Conservation (phyloP, 2,113 vertebrate genomes). For the Danio rerio region DNA sequence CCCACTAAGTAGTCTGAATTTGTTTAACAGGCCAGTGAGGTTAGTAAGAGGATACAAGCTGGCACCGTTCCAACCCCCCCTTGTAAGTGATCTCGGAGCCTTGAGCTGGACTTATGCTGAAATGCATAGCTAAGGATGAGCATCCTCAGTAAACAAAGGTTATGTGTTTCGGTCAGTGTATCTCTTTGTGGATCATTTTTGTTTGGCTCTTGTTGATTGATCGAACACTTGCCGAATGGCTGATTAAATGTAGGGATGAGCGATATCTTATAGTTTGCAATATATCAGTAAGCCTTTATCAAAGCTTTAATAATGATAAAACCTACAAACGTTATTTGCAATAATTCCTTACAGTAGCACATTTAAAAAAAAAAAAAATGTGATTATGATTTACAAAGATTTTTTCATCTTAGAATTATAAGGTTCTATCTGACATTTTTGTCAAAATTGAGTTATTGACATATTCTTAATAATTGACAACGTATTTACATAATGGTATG, state of each 20-base stretch:
- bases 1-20: slow-evolving; percentile 21
- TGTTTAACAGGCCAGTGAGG: slow-evolving; percentile 19
- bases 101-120: background rate
- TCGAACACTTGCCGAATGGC: background rate
- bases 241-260: background rate
- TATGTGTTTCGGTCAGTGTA: background rate
- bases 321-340: too few species aligned
- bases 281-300: too few species aligned
- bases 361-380: too few species aligned
- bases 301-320: too few species aligned
- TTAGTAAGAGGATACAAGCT: slow-evolving; percentile 25
- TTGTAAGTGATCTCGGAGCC: background rate
- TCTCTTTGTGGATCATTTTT: background rate
- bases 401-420: too few species aligned
- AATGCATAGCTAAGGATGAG: background rate
- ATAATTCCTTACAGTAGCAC: too few species aligned
- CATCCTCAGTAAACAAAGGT: slow-evolving; percentile 5
- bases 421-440: too few species aligned
- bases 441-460: too few species aligned
- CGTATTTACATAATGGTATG: too few species aligned
- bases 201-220: background rate
- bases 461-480: too few species aligned
- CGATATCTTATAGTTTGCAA: too few species aligned
- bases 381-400: too few species aligned
- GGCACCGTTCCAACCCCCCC: background rate